Base-by-base conservation (phyloP, 2,113 vertebrate species). In the Pteruthius melanotis region DNA sequence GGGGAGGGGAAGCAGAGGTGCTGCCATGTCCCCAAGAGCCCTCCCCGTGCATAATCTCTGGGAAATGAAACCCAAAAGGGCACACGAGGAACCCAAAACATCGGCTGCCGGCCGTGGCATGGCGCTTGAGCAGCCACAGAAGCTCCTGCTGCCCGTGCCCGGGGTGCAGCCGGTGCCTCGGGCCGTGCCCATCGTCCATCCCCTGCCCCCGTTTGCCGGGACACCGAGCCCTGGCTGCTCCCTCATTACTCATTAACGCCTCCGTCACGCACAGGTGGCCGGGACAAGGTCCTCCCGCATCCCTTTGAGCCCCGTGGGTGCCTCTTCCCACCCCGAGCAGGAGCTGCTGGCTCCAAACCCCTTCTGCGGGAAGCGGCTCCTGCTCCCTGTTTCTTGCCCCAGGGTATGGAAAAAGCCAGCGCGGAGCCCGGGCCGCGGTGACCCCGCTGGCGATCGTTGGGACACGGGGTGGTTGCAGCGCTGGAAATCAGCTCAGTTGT, bases 191-290 rank as follows among this genome's bases (percentile, higher is more conserved):
- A 5, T n/a, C n/a, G n/a, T 7, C 35, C 4, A 0, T 27, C 65
- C 85, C 35, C 68, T 74, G 76, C 22, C 57, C 27, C 44, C 24
- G 0, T 37, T 65, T 16, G 0, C 31, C 0, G 15, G 53, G 68
- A 74, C 77, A 3, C 68, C 1, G 87, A 40, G 78, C 69, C 53
- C 39, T 18, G 60, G 53, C 71, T 77, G 86, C 80, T 90, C 64
- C 83, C 80, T 89, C 83, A 23, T 96, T 72, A 92, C 83, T 92
- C 92, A 94, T 90, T 91, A 89, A 94, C 50, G 0, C 53, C 57
- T 39, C 54, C 1, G 2, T 42, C 7, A 13, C 56, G 21, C 7
- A 0, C 2, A 1, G 53, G 31, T 1, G 0, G 20, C 27, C 0
- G 1, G 91, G 92, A 69, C 85, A 89, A 97, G 90, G 83, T 90